Evolutionary conservation across 2,888 invertebrate genomes (phyloP), one percentile per base, ranked within the genome.

Genomic region (Polylopha cassiicola): DNA sequence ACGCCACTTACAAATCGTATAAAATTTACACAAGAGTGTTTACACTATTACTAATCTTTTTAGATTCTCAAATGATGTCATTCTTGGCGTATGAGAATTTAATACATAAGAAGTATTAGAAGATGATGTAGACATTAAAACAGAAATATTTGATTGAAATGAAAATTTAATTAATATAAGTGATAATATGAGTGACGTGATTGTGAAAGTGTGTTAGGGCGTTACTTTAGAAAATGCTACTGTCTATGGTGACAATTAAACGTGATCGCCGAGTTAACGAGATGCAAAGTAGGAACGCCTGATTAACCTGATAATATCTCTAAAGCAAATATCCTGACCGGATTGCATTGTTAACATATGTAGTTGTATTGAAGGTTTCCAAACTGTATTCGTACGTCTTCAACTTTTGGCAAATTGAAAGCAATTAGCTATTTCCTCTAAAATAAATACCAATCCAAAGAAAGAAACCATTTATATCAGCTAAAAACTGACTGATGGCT

Each of bases 21-120:
- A 56, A 47, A 44, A 41, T 46, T 27, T 47, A 44, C 52, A 48
- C 52, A 39, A 55, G 54, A 66, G 63, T 80, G 73, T 80, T 81
- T 81, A 74, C 73, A 63, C 66, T 65, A 75, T 74, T 76, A 75
- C 65, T 77, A 79, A 80, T 78, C 69, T 70, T 71, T 68, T 73
- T 67, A 69, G 57, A 63, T 52, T 59, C 58, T 54, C 46, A 65
- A 65, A 69, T 78, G 78, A 77, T 76, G 71, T 77, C 77, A 78
- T 72, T 42, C 41, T 46, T 24, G 14, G 20, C 34, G 24, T 37
- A 37, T n/a, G n/a, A n/a, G n/a, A n/a, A n/a, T n/a, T n/a, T n/a
- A n/a, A n/a, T n/a, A n/a, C n/a, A n/a, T n/a, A n/a, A n/a, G n/a
- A n/a, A n/a, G n/a, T 27, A 24, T 21, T 14, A n/a, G 2, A 11